Evolutionary conservation across 2,113 vertebrate genomes (phyloP).

Genomic region (Diglossa brunneiventris): DNA sequence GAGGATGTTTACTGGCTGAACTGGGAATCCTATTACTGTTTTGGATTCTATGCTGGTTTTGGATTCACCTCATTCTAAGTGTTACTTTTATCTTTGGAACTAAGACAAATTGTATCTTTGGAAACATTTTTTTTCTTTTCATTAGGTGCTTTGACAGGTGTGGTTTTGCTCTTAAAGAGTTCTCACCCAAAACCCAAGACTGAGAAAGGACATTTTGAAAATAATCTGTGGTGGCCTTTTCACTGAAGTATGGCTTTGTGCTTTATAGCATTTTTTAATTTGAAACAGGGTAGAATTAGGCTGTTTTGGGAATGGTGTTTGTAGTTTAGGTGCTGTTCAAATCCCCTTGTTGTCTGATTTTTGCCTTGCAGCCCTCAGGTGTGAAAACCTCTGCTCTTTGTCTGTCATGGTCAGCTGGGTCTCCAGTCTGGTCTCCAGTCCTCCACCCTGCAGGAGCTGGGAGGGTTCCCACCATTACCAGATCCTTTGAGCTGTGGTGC

Average conservation of each 20-base stretch:
- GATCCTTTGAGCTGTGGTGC: neutral
- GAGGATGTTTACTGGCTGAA: neutral
- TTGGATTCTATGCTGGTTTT: neutral
- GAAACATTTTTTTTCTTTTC: neutral
- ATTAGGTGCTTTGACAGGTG: neutral
- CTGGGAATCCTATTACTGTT: neutral
- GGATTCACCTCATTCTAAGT: neutral
- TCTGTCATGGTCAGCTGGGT: rapidly evolving
- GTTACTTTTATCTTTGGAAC: neutral
- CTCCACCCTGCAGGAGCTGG: neutral
- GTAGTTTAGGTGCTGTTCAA: neutral
- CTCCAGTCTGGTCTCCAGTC: neutral
- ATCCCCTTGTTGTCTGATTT: neutral
- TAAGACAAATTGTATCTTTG: neutral
- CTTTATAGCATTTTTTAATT: neutral
- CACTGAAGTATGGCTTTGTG: neutral
- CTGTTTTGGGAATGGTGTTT: neutral
- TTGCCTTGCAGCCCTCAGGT: neutral
- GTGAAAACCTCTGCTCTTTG: neutral
- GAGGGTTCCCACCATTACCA: neutral
- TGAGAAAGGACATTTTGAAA: neutral
- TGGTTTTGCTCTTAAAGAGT: neutral
- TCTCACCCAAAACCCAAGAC: neutral
- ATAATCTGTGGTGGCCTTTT: neutral
- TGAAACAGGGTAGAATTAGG: neutral